phyloP scores from a whole-genome alignment of 2,888 invertebrate genomes.

The Netelia fuscicornis region DNA sequence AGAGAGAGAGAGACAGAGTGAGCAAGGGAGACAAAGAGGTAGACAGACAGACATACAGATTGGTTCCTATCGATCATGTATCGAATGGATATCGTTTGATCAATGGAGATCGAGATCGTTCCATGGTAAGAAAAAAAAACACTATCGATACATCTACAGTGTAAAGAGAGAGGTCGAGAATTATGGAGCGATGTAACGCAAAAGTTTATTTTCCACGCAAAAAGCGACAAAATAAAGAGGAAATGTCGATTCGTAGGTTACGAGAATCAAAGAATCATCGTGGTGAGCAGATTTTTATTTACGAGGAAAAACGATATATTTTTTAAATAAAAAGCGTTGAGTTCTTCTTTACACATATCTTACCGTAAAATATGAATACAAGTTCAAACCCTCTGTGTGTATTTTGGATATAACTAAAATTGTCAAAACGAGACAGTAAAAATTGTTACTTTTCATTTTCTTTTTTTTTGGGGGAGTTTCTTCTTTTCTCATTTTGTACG shows the following conservation, averaged over 20 bases:
- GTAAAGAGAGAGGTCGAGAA: background rate
- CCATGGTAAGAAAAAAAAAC: background rate
- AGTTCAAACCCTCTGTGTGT: background rate
- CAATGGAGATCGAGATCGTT: too few relatives aligned
- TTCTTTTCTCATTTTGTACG: background rate
- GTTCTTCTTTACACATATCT: too few relatives aligned
- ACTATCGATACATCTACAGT: background rate
- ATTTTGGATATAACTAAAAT: background rate
- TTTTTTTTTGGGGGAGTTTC: background rate
- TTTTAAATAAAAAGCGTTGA: too few relatives aligned
- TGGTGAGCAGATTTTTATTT: background rate
- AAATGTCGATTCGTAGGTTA: background rate
- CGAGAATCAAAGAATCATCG: slow-evolving; percentile 1
- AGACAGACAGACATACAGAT: background rate
- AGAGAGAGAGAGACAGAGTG: background rate
- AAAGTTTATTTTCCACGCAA: background rate
- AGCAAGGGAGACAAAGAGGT: background rate
- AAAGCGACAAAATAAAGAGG: background rate
- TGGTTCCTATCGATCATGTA: background rate
- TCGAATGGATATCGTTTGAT: too few relatives aligned
- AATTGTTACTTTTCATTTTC: background rate
- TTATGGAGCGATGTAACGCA: background rate
- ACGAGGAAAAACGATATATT: too few relatives aligned
- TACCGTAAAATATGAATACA: too few relatives aligned
- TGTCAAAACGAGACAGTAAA: background rate